Base-by-base conservation (phyloP, 1,140 invertebrate genomes). In the Phenacoccus solenopsis region DNA sequence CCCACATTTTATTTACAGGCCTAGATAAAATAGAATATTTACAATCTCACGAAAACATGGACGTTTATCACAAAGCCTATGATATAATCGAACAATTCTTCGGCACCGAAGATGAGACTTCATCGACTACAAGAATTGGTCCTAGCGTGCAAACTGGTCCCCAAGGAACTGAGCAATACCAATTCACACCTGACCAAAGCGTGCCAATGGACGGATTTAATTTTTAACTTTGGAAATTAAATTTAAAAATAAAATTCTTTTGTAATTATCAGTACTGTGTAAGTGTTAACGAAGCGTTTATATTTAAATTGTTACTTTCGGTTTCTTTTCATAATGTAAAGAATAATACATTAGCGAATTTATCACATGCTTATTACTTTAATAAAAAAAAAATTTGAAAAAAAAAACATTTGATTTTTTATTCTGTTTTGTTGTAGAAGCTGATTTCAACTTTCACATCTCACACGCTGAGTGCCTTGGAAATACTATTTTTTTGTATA, bases 81-180 rank as follows among this genome's bases (percentile, higher is more conserved):
- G 90, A 96, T 76, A 93, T 98, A 72, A 98, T 98, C 74, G 94
- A 98, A 78, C 90, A 90, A 78, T 98, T 91, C 81, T 98, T 98
- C 79, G 87, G 90, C 10, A 87, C 88, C 2, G 93, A 96, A 76
- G 90, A 94, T 78, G 95, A 97, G 75, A 91, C 94, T 76, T 85
- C 90, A 28, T 3, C 4, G 3, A 49, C 12, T 13, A 85, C 85
- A 64, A 78, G 79, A 28, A 82, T 94, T 13, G 91, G 89, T 24
- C 93, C 94, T 0, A 81, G 83, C 32, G 87, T 91, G 13, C 88
- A 93, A 73, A 83, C 86, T 22, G 84, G 87, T 73, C 87, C 87
- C 70, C 87, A 90, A 76, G 73, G 74, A 32, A 70, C 35, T 22
- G 71, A 74, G 20, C 88, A 93, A 77, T 91, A 87, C 75, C 84